A percentile compares a stretch with the other conserved stretches of the same genome.
Evolutionary conservation across 2,113 vertebrate genomes (phyloP).

Genomic region (Lipophrys pholis): DNA sequence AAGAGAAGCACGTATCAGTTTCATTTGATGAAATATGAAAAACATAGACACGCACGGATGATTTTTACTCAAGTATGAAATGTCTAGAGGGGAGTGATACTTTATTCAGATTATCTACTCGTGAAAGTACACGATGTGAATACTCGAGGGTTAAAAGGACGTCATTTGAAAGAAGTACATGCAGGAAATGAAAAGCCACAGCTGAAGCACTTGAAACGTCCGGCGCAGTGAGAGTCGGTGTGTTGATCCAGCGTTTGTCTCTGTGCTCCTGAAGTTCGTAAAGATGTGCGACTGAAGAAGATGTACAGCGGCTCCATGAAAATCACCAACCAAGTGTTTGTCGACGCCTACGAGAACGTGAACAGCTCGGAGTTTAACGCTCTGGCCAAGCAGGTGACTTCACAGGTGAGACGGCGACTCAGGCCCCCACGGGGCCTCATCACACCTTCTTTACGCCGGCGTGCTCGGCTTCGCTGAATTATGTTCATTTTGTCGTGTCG

Average conservation of each 20-base stretch:
- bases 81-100: too few relatives aligned
- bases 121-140: background rate
- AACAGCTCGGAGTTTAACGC: slow-evolving; percentile 73
- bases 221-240: background rate
- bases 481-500: background rate
- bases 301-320: slow-evolving; percentile 81
- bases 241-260: slow-evolving; percentile 5
- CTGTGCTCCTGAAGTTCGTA: slow-evolving; percentile 70
- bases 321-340: slow-evolving; percentile 81
- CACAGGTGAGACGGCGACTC: slow-evolving; percentile 69
- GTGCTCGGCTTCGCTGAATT: too few relatives aligned
- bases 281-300: slow-evolving; percentile 62
- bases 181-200: background rate
- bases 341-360: slow-evolving; percentile 71
- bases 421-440: too few relatives aligned
- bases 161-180: background rate
- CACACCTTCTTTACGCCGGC: too few relatives aligned
- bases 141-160: background rate
- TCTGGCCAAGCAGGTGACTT: slow-evolving; percentile 69
- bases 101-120: background rate
- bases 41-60: too few relatives aligned
- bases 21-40: too few relatives aligned
- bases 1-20: too few relatives aligned
- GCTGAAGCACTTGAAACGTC: background rate
- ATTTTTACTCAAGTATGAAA: too few relatives aligned